Base-by-base conservation (phyloP, 2,797 vertebrate genomes). In the Cryptoblepharus egeriae region DNA sequence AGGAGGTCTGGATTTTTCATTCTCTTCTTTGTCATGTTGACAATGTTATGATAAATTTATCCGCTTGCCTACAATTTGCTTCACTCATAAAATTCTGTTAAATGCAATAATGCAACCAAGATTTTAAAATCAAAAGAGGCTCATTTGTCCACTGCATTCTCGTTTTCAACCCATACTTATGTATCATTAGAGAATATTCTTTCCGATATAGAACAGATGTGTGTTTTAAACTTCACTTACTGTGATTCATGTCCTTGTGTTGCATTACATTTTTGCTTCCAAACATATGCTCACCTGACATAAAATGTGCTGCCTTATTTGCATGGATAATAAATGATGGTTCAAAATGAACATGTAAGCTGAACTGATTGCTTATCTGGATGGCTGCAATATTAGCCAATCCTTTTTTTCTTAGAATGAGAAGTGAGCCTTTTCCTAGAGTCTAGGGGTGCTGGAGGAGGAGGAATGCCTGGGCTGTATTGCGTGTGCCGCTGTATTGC, bases 1-100 rank as follows among this genome's bases (percentile, higher is more conserved):
- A 45, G 55, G 73, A 75, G 37, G 24, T 24, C 55, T 75, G 72
- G 20, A 60, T 75, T 69, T 82, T 75, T 76, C 72, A 65, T 8
- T 61, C n/a, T 69, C 55, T 69, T 75, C 30, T 18, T 13, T 75
- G 22, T 28, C 22, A n/a, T 28, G 65, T 69, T 68, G 80, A 60
- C 52, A 69, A 6, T 69, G 52, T 28, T 75, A 12, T 75, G 73
- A 75, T 75, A 68, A 69, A 75, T 61, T 45, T 61, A 82, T 6
- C 20, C 28, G 11, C n/a, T 52, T 55, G 12, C 32, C 49, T 81
- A 26, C 76, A 22, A 13, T 69, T 79, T 58, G 65, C 52, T 70
- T 39, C 65, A 79, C 63, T 15, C 4, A 24, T 69, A 75, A 61
- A 45, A 69, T 80, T 49, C 42, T 22, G 30, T 37, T 72, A 71